These are phyloP conservation scores for Autographa pulchrina DNA, from an alignment of 2,888 invertebrate genomes.

Conservation along the genomic window DNA sequence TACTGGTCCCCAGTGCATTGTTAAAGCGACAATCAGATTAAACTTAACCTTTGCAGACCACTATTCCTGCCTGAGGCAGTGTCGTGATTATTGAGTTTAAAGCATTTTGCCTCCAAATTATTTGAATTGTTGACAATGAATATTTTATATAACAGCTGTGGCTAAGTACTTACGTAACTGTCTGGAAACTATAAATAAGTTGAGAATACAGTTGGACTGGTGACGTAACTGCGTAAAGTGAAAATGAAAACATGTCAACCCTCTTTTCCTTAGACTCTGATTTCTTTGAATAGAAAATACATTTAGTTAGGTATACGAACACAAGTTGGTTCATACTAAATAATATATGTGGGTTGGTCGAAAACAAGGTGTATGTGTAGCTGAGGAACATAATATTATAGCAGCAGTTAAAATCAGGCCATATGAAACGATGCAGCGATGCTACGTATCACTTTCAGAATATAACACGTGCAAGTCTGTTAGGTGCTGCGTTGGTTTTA, in stretches of 20 bases:
- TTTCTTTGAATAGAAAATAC: slow-evolving; percentile 44
- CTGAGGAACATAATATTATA: slow-evolving; percentile 16
- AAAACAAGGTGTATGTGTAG: slow-evolving; percentile 26
- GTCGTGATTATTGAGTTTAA: slow-evolving; percentile 56
- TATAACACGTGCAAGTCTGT: not conserved
- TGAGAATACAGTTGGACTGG: slow-evolving; percentile 21
- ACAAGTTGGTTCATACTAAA: not conserved
- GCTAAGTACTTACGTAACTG: slow-evolving; percentile 5
- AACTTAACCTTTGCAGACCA: slow-evolving; percentile 78
- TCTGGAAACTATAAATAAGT: slow-evolving; percentile 11
- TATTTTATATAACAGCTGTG: slow-evolving; percentile 8
- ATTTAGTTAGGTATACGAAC: slow-evolving; percentile 7
- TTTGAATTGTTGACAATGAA: slow-evolving; percentile 19
- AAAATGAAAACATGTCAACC: slow-evolving; percentile 65
- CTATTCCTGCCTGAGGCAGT: slow-evolving; percentile 66
- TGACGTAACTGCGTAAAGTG: slow-evolving; percentile 29
- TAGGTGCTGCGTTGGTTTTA: not conserved
- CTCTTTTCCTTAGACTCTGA: slow-evolving; percentile 53
- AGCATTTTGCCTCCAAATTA: slow-evolving; percentile 36
- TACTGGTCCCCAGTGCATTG: slow-evolving; percentile 74
- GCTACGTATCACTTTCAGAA: slow-evolving; percentile 17
- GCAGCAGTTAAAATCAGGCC: not conserved
- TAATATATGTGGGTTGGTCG: slow-evolving; percentile 11
- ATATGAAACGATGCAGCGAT: slow-evolving; percentile 14
- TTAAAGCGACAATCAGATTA: slow-evolving; percentile 78